Conservation (phyloP, 2,797 vertebrate genomes). For the Macropodus opercularis region DNA sequence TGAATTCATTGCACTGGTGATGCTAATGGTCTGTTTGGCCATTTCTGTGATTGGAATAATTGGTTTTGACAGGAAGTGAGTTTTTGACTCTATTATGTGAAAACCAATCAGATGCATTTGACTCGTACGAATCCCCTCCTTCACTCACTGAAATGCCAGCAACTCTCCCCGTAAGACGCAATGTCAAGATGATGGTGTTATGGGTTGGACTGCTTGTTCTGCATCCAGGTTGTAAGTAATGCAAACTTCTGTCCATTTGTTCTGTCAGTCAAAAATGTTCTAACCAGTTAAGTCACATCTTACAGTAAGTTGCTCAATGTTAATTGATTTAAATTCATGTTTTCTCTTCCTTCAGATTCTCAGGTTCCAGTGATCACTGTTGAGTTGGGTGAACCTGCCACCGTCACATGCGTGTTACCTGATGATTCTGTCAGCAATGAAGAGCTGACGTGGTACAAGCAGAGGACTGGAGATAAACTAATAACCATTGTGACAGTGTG, state of each 20-base stretch:
- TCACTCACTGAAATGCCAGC: not conserved
- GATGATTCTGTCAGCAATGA: too few species aligned
- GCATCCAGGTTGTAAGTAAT: slow-evolving; percentile 29
- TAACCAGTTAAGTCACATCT: too few species aligned
- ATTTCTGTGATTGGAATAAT: slow-evolving; percentile 16
- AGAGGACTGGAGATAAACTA: too few species aligned
- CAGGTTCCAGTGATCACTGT: too few species aligned
- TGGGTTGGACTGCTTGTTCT: slow-evolving; percentile 18
- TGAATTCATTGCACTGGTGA: not conserved
- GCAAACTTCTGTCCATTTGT: not conserved
- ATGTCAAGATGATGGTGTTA: slow-evolving; percentile 21
- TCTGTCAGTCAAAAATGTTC: too few species aligned
- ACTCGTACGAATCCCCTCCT: not conserved
- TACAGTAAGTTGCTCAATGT: too few species aligned
- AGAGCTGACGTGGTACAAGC: too few species aligned
- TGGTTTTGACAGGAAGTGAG: slow-evolving; percentile 28
- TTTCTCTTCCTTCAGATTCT: slow-evolving; percentile 13
- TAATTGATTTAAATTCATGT: too few species aligned
- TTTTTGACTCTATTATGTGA: not conserved
- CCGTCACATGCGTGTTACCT: too few species aligned
- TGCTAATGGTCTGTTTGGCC: not conserved
- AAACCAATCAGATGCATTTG: slow-evolving; percentile 35
- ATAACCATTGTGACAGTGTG: too few species aligned
- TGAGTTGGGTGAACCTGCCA: too few species aligned
- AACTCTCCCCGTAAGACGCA: not conserved